Conservation (phyloP, 2,113 vertebrate species). For the Mohoua ochrocephala region DNA sequence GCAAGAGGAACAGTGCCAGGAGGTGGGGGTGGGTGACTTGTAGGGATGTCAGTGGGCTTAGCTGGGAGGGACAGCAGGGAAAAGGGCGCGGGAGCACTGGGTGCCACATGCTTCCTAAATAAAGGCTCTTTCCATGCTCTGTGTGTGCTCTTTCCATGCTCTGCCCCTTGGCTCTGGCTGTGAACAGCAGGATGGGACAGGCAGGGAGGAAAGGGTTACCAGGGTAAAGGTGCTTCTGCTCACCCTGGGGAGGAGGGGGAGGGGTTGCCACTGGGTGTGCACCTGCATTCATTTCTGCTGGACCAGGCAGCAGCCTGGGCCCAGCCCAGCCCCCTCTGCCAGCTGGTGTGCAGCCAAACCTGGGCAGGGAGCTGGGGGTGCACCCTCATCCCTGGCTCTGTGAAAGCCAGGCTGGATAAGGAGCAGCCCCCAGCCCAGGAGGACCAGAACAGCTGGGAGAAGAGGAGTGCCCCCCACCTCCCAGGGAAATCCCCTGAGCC, state of each 20-base stretch:
- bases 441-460: not conserved
- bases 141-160: not conserved
- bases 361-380: not conserved
- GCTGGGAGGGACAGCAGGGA: not conserved
- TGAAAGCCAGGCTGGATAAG: not conserved
- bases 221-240: not conserved
- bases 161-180: not conserved
- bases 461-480: not conserved
- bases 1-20: not conserved
- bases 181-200: not conserved
- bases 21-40: not conserved
- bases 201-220: not conserved
- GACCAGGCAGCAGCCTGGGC: not conserved
- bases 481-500: not conserved
- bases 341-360: not conserved
- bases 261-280: not conserved
- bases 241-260: not conserved
- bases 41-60: not conserved
- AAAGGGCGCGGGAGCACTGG: not conserved
- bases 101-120: not conserved
- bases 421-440: not conserved
- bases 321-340: not conserved
- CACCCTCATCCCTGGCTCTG: not conserved
- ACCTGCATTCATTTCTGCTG: not conserved
- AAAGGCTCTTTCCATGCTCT: not conserved